These are phyloP conservation scores for Hypercompe scribonia DNA, from an alignment of 2,888 invertebrate species.

Conservation along the genomic window DNA sequence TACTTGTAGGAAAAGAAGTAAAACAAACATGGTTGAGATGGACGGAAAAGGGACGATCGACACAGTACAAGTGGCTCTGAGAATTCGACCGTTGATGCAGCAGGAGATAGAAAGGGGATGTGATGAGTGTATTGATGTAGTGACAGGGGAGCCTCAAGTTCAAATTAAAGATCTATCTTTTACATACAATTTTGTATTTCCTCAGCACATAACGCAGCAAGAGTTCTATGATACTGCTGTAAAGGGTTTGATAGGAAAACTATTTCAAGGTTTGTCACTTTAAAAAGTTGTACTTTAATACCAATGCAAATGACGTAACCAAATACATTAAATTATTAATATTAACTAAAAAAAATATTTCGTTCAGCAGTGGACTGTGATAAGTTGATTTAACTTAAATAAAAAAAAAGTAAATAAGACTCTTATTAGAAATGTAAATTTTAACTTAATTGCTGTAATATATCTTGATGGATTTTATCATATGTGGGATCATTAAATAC, in stretches of 20 bases:
- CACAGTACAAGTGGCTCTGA: slow-evolving; percentile 92
- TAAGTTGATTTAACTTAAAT: too few relatives aligned
- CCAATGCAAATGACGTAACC: too few relatives aligned
- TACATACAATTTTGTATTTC: slow-evolving; percentile 94
- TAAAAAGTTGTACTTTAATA: background rate
- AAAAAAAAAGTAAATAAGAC: background rate
- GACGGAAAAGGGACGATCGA: slow-evolving; percentile 74
- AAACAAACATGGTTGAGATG: slow-evolving; percentile 71
- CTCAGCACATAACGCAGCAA: slow-evolving; percentile 89
- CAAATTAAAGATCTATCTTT: slow-evolving; percentile 91
- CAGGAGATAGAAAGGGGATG: slow-evolving; percentile 92
- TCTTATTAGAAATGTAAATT: background rate
- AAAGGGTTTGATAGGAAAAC: slow-evolving; percentile 89
- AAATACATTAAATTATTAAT: too few relatives aligned
- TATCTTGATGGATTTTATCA: too few relatives aligned
- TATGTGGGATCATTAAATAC: too few relatives aligned
- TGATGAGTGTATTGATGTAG: slow-evolving; percentile 89
- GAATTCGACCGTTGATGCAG: slow-evolving; percentile 92
- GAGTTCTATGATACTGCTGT: slow-evolving; percentile 92
- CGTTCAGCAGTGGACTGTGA: too few relatives aligned
- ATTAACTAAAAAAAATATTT: too few relatives aligned
- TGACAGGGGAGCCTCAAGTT: slow-evolving; percentile 89
- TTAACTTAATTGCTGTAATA: too few relatives aligned
- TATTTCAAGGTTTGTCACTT: slow-evolving; percentile 90
- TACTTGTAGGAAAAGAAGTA: slow-evolving; percentile 28